These are phyloP conservation scores for Bombyx mori DNA, from an alignment of 1,140 invertebrate species.

Conservation along the genomic window ASM3026992v2 NC_085133.1:9324001-9324500, in stretches of 20 bases:
- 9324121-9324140: conserved; percentile 44
- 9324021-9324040: conserved; percentile 34
- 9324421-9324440: conserved; percentile 47
- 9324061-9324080: conserved; percentile 56
- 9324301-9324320: conserved; percentile 58
- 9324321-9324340: conserved; percentile 53
- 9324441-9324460: conserved; percentile 51
- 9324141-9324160: conserved; percentile 59
- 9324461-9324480: conserved; percentile 49
- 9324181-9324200: conserved; percentile 63
- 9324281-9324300: conserved; percentile 63
- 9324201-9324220: conserved; percentile 59
- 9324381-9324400: conserved; percentile 42
- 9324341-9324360: conserved; percentile 46
- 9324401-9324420: conserved; percentile 56
- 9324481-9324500: conserved; percentile 59
- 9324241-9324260: conserved; percentile 60
- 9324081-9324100: conserved; percentile 63
- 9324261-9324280: conserved; percentile 62
- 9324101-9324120: conserved; percentile 42
- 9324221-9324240: conserved; percentile 58
- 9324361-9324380: conserved; percentile 31
- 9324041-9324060: conserved; percentile 58
- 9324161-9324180: conserved; percentile 54
- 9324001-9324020: conserved; percentile 45